Percentiles rank a stretch among this genome's conserved stretches.
Evolutionary conservation across 2,888 invertebrate genomes (phyloP).

Genomic region (Platypus cylindrus): DNA sequence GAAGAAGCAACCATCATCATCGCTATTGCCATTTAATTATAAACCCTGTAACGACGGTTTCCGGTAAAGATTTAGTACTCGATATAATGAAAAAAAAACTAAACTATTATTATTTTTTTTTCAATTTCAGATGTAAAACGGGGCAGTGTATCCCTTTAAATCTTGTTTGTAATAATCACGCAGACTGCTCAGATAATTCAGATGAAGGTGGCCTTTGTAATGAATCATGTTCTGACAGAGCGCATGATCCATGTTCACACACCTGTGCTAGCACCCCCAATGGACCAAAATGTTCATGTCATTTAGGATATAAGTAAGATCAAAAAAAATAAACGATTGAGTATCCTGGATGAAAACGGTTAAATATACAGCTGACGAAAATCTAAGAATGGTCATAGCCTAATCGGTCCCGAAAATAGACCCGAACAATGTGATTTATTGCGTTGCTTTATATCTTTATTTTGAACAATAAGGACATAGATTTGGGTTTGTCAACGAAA

Average conservation of each 20-base stretch:
- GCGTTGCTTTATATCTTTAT: no score
- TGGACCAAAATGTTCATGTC: conserved; percentile 55
- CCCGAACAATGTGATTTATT: no score
- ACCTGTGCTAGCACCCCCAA: conserved; percentile 50
- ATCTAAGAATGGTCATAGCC: no score
- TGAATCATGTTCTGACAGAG: conserved; percentile 33
- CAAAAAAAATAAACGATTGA: conserved; percentile 1
- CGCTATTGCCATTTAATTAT: conserved; percentile 1
- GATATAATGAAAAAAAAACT: no score
- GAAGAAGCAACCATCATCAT: no score
- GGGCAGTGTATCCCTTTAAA: conserved; percentile 53
- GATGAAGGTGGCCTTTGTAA: conserved; percentile 59
- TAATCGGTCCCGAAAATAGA: no score
- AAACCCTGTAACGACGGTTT: conserved; percentile 36
- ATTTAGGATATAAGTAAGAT: conserved; percentile 39
- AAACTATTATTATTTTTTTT: not conserved
- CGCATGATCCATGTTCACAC: conserved; percentile 42
- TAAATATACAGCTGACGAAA: no score
- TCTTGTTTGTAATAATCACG: conserved; percentile 48
- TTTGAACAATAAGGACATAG: no score
- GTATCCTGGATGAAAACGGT: no score
- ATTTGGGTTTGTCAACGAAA: no score
- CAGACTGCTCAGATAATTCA: conserved; percentile 53
- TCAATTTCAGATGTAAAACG: conserved; percentile 36
- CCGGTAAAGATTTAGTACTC: conserved; percentile 16